Evolutionary conservation across 2,888 invertebrate genomes (phyloP).

Genomic region (Smittia aterrima): DNA sequence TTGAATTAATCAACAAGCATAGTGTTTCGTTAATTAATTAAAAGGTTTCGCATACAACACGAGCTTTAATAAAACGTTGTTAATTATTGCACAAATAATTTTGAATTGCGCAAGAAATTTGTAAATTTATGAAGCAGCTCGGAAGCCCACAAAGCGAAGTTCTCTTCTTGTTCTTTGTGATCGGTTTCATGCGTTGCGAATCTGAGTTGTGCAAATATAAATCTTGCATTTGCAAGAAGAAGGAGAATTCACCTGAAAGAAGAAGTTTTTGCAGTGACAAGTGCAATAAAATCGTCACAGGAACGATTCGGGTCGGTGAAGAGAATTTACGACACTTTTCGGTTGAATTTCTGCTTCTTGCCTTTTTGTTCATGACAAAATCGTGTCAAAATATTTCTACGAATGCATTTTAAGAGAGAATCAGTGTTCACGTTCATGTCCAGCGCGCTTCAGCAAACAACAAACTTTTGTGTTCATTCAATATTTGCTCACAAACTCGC

Average conservation of each 20-base stretch:
- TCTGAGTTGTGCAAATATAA: slow-evolving; percentile 29
- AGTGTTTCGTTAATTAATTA: slow-evolving; percentile 38
- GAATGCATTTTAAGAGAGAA: neutral
- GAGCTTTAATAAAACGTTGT: neutral
- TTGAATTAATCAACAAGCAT: neutral
- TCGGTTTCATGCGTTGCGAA: neutral
- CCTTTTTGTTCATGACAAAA: neutral
- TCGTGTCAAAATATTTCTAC: neutral
- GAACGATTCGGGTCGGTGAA: neutral
- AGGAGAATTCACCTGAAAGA: neutral
- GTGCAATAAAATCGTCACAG: neutral
- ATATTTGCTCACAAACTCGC: neutral
- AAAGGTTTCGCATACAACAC: neutral
- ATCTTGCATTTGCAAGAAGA: neutral
- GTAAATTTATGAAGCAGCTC: no score
- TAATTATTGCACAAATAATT: neutral
- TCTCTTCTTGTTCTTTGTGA: no score
- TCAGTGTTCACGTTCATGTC: neutral
- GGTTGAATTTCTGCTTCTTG: neutral
- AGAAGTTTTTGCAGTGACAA: neutral
- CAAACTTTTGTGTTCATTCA: neutral
- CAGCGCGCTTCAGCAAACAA: neutral
- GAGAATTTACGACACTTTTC: neutral
- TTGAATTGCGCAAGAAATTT: neutral
- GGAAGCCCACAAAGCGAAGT: no score